Percentiles rank a stretch among this genome's conserved stretches.
Conservation (phyloP, 1,140 invertebrate species). For the Amyelois transitella region DNA sequence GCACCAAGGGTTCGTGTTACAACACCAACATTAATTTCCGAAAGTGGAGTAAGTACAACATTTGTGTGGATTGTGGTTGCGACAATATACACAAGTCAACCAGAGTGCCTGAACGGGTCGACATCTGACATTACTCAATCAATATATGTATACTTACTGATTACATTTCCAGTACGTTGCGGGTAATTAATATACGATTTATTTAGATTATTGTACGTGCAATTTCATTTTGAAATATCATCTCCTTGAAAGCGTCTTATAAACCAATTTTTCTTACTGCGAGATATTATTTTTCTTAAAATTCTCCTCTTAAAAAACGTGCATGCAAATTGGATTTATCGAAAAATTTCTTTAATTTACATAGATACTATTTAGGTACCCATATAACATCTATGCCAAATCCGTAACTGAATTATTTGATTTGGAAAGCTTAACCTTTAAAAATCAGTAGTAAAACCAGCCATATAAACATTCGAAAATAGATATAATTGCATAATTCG, state of each 20-base stretch:
- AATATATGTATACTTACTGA: not conserved
- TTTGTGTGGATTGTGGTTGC: conserved; percentile 23
- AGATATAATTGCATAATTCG: not conserved
- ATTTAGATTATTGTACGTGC: too few species aligned
- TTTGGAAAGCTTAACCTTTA: not conserved
- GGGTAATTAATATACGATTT: not conserved
- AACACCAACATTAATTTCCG: conserved; percentile 21
- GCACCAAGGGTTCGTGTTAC: conserved; percentile 9
- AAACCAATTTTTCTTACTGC: too few species aligned
- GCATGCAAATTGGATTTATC: too few species aligned
- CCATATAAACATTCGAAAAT: not conserved
- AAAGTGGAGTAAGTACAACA: conserved; percentile 20
- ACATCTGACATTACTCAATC: conserved; percentile 1
- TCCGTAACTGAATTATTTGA: not conserved
- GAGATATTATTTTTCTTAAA: too few species aligned
- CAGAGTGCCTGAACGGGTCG: conserved; percentile 4
- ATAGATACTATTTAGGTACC: too few species aligned
- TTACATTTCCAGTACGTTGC: not conserved
- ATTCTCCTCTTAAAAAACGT: too few species aligned
- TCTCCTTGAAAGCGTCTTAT: too few species aligned
- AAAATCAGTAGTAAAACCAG: not conserved
- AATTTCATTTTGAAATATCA: too few species aligned
- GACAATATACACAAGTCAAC: conserved; percentile 15
- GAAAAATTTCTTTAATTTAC: too few species aligned
- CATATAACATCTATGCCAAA: too few species aligned